These are phyloP conservation scores for Periparus ater DNA, from an alignment of 2,797 vertebrate species.

Conservation along the genomic window DNA sequence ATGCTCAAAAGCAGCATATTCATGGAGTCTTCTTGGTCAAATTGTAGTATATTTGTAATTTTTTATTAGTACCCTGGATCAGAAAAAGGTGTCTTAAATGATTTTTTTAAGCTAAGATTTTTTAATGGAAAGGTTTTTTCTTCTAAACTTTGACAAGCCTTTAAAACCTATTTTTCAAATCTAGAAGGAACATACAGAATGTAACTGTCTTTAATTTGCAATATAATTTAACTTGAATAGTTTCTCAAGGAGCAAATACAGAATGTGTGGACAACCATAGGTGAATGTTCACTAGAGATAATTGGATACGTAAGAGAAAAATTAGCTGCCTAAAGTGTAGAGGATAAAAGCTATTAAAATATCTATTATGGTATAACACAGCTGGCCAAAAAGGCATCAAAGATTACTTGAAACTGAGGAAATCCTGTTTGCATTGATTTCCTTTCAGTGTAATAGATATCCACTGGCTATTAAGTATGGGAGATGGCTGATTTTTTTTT, in stretches of 20 bases:
- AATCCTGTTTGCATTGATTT: slow-evolving; percentile 61
- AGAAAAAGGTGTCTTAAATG: slow-evolving; percentile 66
- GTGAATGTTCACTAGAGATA: slow-evolving; percentile 62
- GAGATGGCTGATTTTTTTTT: not conserved
- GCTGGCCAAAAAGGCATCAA: slow-evolving; percentile 65
- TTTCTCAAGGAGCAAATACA: slow-evolving; percentile 63
- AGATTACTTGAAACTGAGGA: slow-evolving; percentile 72
- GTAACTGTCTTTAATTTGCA: slow-evolving; percentile 52
- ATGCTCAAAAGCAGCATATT: slow-evolving; percentile 63
- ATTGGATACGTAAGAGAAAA: slow-evolving; percentile 52
- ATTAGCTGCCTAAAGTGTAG: slow-evolving; percentile 55
- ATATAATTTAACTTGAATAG: slow-evolving; percentile 69
- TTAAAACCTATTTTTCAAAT: slow-evolving; percentile 72
- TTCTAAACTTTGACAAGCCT: slow-evolving; percentile 68
- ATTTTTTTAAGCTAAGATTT: slow-evolving; percentile 72
- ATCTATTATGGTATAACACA: slow-evolving; percentile 43
- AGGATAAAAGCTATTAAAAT: slow-evolving; percentile 55
- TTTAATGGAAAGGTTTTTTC: slow-evolving; percentile 66
- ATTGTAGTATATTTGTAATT: slow-evolving; percentile 71
- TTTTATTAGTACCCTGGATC: slow-evolving; percentile 69
- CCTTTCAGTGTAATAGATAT: slow-evolving; percentile 45
- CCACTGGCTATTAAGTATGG: slow-evolving; percentile 13
- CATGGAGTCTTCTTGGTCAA: slow-evolving; percentile 63
- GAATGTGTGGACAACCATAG: slow-evolving; percentile 65
- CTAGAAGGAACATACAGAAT: slow-evolving; percentile 62